phyloP scores from a whole-genome alignment of 2,113 vertebrate species.

The Sarotherodon lohbergeri region DNA sequence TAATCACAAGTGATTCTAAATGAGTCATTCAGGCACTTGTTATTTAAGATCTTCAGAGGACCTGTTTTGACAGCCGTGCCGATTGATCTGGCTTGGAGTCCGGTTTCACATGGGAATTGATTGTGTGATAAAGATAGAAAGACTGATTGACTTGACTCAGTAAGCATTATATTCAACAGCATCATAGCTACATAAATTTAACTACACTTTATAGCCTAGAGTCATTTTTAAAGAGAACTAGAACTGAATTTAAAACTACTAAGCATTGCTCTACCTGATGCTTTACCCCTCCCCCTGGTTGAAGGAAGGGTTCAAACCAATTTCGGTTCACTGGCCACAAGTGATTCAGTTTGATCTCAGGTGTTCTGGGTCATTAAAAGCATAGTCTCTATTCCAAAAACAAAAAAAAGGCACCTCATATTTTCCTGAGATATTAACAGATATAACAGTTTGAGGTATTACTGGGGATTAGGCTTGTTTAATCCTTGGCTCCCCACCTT shows the following conservation, averaged over 20 bases:
- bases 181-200: rapidly evolving
- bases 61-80: constrained; percentile 47
- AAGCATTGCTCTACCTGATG: not conserved
- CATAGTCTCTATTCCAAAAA: not conserved
- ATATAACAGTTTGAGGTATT: not conserved
- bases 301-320: not conserved
- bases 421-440: not conserved
- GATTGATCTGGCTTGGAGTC: constrained; percentile 42
- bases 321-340: not conserved
- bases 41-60: constrained; percentile 54
- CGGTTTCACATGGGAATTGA: constrained; percentile 51
- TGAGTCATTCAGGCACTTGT: constrained; percentile 51
- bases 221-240: not conserved
- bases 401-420: rapidly evolving
- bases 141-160: constrained; percentile 13
- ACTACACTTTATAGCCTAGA: rapidly evolving
- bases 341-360: not conserved
- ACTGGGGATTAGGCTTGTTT: not conserved
- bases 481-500: not conserved
- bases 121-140: constrained; percentile 39
- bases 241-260: not conserved
- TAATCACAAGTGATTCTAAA: constrained; percentile 57
- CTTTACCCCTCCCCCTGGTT: not conserved
- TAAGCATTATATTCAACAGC: not conserved
- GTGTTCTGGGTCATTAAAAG: not conserved